Evolutionary conservation across 2,888 invertebrate species (phyloP).

Genomic region (Silvanus unidentatus): DNA sequence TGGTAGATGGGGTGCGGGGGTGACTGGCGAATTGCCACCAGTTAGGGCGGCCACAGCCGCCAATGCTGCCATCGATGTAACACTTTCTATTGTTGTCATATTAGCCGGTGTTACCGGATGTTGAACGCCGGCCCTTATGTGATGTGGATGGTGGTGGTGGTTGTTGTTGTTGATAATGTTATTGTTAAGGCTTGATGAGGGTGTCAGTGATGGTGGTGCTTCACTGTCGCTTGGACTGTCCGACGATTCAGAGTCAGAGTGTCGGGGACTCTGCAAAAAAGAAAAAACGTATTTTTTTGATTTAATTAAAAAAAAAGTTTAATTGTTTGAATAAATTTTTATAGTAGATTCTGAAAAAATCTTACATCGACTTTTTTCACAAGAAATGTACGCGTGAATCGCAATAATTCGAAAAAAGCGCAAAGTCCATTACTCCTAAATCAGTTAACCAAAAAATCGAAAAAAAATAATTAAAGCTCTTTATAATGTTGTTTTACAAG

Average conservation of each 20-base stretch:
- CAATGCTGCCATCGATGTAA: slow-evolving; percentile 64
- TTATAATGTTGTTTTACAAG: too few relatives aligned
- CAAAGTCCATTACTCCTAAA: too few relatives aligned
- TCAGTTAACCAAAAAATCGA: too few relatives aligned
- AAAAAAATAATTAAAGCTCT: too few relatives aligned
- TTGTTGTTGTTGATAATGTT: slow-evolving; percentile 8
- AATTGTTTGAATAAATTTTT: too few relatives aligned
- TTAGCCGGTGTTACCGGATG: slow-evolving; percentile 36
- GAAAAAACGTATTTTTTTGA: too few relatives aligned
- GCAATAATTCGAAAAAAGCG: too few relatives aligned
- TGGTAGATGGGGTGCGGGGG: slow-evolving; percentile 36
- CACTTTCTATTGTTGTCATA: slow-evolving; percentile 55
- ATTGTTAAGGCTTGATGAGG: slow-evolving; percentile 24
- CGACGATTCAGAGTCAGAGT: slow-evolving; percentile 63
- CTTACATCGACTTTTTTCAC: too few relatives aligned
- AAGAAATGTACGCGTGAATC: too few relatives aligned
- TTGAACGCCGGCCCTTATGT: slow-evolving; percentile 29
- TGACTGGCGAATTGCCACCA: slow-evolving; percentile 44
- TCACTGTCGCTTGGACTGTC: slow-evolving; percentile 53
- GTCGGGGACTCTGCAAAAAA: slow-evolving; percentile 55
- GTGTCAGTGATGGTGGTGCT: slow-evolving; percentile 47
- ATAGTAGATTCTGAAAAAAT: too few relatives aligned
- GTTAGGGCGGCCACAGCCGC: slow-evolving; percentile 60
- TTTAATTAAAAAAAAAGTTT: too few relatives aligned
- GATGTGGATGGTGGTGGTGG: slow-evolving; percentile 46